Conservation (phyloP, 2,888 invertebrate genomes). For the Bedellia somnulentella region DNA sequence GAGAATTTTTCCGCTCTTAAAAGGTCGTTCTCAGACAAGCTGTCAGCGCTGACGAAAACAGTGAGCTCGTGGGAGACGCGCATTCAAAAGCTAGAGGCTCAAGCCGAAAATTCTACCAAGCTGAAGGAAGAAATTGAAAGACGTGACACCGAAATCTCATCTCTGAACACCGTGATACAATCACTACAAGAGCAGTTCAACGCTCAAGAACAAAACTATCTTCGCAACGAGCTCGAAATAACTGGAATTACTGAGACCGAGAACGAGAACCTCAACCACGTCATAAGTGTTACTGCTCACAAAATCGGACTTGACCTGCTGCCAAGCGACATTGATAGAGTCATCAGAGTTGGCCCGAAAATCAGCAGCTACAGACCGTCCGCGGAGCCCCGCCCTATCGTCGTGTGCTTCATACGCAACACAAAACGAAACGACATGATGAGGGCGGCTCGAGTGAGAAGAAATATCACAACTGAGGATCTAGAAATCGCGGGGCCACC, state of each 20-base stretch:
- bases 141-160: background rate
- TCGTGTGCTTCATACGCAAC: too few species aligned
- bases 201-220: conserved; percentile 7
- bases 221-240: conserved; percentile 12
- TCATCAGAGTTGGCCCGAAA: too few species aligned
- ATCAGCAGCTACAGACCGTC: background rate
- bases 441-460: background rate
- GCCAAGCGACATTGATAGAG: too few species aligned
- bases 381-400: too few species aligned
- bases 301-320: too few species aligned
- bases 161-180: conserved; percentile 5
- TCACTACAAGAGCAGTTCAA: conserved; percentile 8
- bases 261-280: conserved; percentile 11
- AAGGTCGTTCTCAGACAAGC: background rate
- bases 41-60: background rate
- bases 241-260: conserved; percentile 9
- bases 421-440: conserved; percentile 2
- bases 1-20: background rate
- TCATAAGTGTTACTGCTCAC: conserved; percentile 7
- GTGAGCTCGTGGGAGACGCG: background rate
- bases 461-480: conserved; percentile 1
- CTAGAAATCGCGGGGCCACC: conserved; percentile 1
- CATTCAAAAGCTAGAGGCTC: background rate
- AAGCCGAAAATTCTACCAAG: background rate
- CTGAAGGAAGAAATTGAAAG: background rate